Evolutionary conservation across 2,888 invertebrate genomes (phyloP), one percentile per base, ranked within the genome.

Genomic region (Drosophila lacicola): DNA sequence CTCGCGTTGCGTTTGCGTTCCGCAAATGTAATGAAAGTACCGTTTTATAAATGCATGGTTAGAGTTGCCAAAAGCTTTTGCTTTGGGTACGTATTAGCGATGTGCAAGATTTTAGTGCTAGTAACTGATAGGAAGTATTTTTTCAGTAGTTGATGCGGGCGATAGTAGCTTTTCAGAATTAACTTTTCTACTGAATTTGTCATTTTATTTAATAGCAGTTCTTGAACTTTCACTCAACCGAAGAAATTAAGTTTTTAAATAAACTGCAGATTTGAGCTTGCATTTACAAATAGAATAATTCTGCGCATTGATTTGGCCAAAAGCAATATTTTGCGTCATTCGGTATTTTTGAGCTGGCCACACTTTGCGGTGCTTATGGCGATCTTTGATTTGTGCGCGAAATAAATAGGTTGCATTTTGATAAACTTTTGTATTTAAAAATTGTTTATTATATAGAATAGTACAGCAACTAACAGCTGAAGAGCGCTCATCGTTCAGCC

Each of bases 11-110:
- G 1, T n/a, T 25, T 9, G 25, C 3, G 14, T 56, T 29, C 13
- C 37, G 8, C 10, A 3, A 47, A 29, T 58, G 42, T 25, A 39
- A n/a, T 41, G 63, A 60, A 62, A 60, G 50, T 56, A 25, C 61
- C 74, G 19, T 34, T 0, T 14, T n/a, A 56, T 4, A 9, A 13
- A 36, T 13, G 14, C 10, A 46, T 13, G 46, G 14, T 49, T 49
- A 55, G 37, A 9, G 65, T 34, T 65, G 53, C 10, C 5, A 21
- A n/a, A 14, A 3, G 10, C 14, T 21, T 17, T 44, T 14, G 47
- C 13, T 44, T 21, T 21, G 6, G 19, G 4, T 25, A 17, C 4
- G 10, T 34, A 44, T 36, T 46, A 51, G 56, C 2, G 64, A 71
- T 51, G 70, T 9, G 21, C 29, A 2, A 41, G 33, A 13, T 13